These are phyloP conservation scores for Amblyteles armatorius DNA, from an alignment of 2,888 invertebrate genomes.

Conservation along the genomic window DNA sequence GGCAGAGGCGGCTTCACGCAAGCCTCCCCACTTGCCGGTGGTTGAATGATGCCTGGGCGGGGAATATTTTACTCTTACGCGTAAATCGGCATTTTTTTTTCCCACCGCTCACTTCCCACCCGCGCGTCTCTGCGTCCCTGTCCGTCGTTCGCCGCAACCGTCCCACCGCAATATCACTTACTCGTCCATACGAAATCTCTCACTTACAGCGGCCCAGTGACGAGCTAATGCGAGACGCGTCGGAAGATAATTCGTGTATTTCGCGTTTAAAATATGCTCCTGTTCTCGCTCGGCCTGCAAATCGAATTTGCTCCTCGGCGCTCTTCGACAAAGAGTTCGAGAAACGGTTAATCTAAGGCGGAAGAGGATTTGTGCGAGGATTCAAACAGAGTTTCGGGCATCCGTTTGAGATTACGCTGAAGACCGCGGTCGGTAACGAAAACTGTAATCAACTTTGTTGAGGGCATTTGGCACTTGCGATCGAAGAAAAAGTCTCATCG, in stretches of 20 bases:
- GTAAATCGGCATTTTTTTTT: slow-evolving; percentile 79
- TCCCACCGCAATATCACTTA: slow-evolving; percentile 25
- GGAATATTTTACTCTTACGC: slow-evolving; percentile 83
- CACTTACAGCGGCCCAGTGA: neutral
- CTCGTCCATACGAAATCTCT: slow-evolving; percentile 33
- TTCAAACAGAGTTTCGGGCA: neutral
- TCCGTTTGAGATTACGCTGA: neutral
- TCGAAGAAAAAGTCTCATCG: too few relatives aligned
- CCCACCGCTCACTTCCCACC: slow-evolving; percentile 62
- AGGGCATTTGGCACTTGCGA: too few relatives aligned
- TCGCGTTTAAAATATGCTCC: neutral
- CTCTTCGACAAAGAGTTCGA: neutral
- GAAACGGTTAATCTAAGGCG: neutral
- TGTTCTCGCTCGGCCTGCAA: neutral
- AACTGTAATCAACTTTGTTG: neutral
- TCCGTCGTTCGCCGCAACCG: neutral
- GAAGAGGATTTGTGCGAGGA: neutral
- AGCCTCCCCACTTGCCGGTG: slow-evolving; percentile 79
- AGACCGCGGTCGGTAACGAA: neutral
- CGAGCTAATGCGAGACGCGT: neutral
- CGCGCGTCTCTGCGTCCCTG: neutral
- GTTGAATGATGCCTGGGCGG: slow-evolving; percentile 84
- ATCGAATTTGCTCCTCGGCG: neutral
- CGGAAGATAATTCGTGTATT: neutral
- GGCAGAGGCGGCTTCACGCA: slow-evolving; percentile 82